Evolutionary conservation across 2,113 vertebrate genomes (phyloP).

Genomic region (Taxidea taxus): DNA sequence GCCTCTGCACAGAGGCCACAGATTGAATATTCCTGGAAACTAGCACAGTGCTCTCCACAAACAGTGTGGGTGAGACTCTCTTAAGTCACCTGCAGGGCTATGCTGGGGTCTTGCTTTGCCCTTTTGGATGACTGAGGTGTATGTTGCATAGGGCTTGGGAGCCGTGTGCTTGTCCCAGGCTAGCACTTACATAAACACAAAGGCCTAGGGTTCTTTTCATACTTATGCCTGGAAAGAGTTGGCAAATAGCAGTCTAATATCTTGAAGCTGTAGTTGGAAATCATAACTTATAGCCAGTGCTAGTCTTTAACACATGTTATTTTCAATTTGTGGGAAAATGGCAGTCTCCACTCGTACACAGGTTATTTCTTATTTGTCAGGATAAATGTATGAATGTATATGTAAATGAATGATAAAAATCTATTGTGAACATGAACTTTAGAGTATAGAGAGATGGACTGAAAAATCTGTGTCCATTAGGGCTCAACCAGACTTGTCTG

Average conservation of each 20-base stretch:
- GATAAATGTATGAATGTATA: background rate
- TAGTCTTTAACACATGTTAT: background rate
- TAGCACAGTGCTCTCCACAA: background rate
- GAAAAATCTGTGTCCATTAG: background rate
- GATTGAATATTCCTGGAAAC: constrained; percentile 26
- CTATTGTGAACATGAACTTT: background rate
- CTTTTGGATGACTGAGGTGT: background rate
- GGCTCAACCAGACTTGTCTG: background rate
- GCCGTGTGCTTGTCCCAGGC: background rate
- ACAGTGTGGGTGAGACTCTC: background rate
- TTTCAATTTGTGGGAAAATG: background rate
- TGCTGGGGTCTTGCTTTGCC: background rate
- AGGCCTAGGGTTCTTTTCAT: background rate
- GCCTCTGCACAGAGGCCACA: background rate
- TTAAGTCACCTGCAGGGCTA: background rate
- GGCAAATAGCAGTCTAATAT: background rate
- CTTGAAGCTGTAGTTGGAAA: constrained; percentile 6
- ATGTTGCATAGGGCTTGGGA: background rate
- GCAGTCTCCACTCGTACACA: background rate
- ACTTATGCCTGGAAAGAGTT: background rate
- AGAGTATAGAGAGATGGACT: background rate
- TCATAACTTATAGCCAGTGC: background rate
- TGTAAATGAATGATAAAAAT: background rate
- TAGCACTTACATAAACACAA: background rate
- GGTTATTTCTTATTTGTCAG: background rate